phyloP scores from a whole-genome alignment of 2,113 vertebrate species.

The Passer montanus region DNA sequence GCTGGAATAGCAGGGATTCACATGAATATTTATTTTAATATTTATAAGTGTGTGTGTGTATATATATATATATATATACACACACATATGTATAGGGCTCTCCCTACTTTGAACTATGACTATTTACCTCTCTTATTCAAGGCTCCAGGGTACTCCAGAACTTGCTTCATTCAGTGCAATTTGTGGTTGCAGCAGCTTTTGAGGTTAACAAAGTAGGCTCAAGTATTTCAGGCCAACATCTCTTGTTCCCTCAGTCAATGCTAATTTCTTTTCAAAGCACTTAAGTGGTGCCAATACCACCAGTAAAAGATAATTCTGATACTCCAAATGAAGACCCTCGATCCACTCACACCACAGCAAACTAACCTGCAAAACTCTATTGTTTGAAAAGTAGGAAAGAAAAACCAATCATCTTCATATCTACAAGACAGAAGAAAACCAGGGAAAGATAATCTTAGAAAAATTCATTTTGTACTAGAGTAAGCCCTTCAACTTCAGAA shows the following conservation, averaged over 20 bases:
- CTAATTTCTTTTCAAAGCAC: background rate
- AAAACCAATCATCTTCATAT: fast-evolving
- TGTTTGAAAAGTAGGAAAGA: background rate
- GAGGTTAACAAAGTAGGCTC: background rate
- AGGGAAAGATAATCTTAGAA: background rate
- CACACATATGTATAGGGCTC: background rate
- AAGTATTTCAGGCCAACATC: background rate
- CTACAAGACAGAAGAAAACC: background rate
- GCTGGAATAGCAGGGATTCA: background rate
- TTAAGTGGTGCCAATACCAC: background rate
- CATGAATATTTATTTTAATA: background rate
- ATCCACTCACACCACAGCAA: background rate
- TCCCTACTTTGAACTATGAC: background rate
- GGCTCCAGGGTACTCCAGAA: background rate
- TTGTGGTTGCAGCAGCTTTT: background rate
- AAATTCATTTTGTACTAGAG: background rate
- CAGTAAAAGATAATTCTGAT: background rate
- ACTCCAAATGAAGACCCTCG: background rate
- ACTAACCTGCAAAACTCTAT: background rate
- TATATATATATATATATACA: too few species aligned
- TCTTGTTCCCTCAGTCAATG: background rate
- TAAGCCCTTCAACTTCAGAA: background rate
- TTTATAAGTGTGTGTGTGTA: background rate
- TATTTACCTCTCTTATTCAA: background rate
- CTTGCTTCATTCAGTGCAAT: background rate